Percentiles rank a stretch among this genome's conserved stretches.
Evolutionary conservation across 2,888 invertebrate genomes (phyloP).

Genomic region (Chelonus formosanus): DNA sequence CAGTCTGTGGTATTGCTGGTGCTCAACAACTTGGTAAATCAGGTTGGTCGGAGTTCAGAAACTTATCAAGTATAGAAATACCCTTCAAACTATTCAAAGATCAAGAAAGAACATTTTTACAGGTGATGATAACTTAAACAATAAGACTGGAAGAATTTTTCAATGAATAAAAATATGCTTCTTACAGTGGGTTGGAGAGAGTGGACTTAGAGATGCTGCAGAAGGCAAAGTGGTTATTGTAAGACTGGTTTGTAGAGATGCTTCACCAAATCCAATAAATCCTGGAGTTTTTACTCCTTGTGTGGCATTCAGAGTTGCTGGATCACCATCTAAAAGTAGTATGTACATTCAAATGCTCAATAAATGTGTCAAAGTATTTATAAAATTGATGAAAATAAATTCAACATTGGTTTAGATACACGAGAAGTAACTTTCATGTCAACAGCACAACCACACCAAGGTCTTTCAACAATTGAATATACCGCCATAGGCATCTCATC

Average conservation of each 20-base stretch:
- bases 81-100: conserved; percentile 85
- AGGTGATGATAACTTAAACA: conserved; percentile 66
- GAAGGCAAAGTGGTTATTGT: conserved; percentile 84
- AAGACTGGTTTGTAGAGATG: conserved; percentile 81
- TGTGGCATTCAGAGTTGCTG: conserved; percentile 86
- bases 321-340: conserved; percentile 78
- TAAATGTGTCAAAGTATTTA: too few relatives aligned
- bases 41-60: conserved; percentile 83
- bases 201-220: conserved; percentile 78
- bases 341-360: conserved; percentile 51
- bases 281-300: conserved; percentile 80
- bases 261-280: conserved; percentile 66
- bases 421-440: conserved; percentile 81
- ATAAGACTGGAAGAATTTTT: not conserved
- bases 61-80: conserved; percentile 78
- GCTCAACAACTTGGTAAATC: conserved; percentile 82
- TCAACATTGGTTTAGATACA: conserved; percentile 68
- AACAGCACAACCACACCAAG: conserved; percentile 67
- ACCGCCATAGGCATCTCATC: conserved; percentile 86
- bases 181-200: conserved; percentile 83
- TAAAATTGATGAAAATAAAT: too few relatives aligned
- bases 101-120: conserved; percentile 82
- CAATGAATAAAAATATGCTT: not conserved
- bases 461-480: conserved; percentile 79
- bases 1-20: conserved; percentile 86